Evolutionary conservation across 2,797 vertebrate species (phyloP).

Genomic region (Rhinoraja longicauda): DNA sequence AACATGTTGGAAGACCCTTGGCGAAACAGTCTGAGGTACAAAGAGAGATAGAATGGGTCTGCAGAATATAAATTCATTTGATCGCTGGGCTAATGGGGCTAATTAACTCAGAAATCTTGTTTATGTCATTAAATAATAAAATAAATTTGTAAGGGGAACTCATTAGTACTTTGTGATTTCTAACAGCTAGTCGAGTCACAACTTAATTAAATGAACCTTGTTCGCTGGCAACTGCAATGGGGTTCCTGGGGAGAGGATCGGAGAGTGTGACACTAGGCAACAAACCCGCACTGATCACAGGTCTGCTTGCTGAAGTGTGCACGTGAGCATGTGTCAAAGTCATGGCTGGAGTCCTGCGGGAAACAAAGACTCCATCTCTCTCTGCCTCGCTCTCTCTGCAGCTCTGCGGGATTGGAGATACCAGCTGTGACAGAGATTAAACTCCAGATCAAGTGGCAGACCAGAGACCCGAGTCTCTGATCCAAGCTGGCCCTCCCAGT

Average conservation of each 20-base stretch:
- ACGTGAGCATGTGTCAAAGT: too few species aligned
- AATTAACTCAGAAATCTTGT: conserved; percentile 17
- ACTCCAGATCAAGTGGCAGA: not conserved
- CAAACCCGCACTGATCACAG: not conserved
- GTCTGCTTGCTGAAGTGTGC: not conserved
- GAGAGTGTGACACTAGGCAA: not conserved
- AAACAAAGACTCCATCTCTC: not conserved
- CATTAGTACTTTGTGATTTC: conserved; percentile 31
- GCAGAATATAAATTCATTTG: not conserved
- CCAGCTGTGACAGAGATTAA: not conserved
- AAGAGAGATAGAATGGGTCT: not conserved
- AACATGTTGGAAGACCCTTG: too few species aligned
- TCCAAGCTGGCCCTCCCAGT: not conserved
- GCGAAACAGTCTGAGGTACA: not conserved
- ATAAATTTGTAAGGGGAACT: not conserved
- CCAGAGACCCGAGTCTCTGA: not conserved
- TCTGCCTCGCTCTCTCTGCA: not conserved
- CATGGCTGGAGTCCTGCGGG: not conserved
- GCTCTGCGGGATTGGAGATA: too few species aligned
- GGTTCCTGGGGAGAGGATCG: not conserved
- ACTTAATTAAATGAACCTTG: conserved; percentile 28
- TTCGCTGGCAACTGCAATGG: not conserved
- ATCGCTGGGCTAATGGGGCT: not conserved
- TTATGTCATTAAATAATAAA: conserved; percentile 20
- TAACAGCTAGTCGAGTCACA: not conserved